Base-by-base conservation (phyloP, 2,797 vertebrate genomes). In the Epinephelus malabaricus region DNA sequence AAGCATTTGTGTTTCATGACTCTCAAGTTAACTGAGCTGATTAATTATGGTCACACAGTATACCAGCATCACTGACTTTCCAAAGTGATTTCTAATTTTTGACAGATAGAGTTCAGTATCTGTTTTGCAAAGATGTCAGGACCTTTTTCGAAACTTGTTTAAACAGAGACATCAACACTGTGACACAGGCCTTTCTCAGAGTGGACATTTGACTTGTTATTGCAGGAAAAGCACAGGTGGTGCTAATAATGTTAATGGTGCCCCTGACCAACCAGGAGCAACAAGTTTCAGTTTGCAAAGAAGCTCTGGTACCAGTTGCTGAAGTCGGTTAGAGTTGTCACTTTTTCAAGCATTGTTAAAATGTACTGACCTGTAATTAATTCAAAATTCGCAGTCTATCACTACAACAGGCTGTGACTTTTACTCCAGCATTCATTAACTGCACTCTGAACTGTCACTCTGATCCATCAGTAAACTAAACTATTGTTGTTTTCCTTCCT, bases 101-200 rank as follows among this genome's bases (percentile, higher is more conserved):
- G 70, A 80, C 77, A 76, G 75, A 78, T 19, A 77, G 73, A 79
- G 83, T 86, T 79, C 69, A 60, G 69, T 12, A 19, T 62, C 56
- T 69, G 68, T 56, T 79, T 83, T 62, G 6, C 51, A 70, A 63
- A 53, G 7, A 66, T 58, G 66, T 65, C 38, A 34, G 58, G 66
- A 55, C 23, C 5, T 8, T 50, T 66, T 58, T 61, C 6, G 25
- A 59, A 45, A 53, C 64, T 34, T n/a, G 14, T 67, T 69, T 56
- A 11, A 75, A 60, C 46, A 2, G 55, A 75, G 18, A 77, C 27
- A 11, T 62, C 51, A 56, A 38, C 38, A 68, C 27, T 63, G 59
- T 50, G 63, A 76, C 40, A 23, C 1, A 38, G 30, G 50, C 5
- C 58, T 81, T 76, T 81, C 55, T 78, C 64, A 78, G 55, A 58